phyloP scores from a whole-genome alignment of 2,797 vertebrate species.

The Merluccius polli region DNA sequence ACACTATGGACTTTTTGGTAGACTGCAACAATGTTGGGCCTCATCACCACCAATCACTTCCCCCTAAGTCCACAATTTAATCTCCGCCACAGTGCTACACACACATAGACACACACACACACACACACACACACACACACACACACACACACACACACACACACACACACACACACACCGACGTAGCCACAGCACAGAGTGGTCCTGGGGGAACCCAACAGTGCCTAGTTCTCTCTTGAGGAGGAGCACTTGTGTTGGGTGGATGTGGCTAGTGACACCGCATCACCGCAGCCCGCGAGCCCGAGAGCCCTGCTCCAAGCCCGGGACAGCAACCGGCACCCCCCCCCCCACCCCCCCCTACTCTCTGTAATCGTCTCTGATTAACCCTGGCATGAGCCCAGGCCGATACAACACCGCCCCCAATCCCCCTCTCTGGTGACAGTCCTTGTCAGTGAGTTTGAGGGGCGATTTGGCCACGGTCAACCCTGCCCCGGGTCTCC shows the following conservation, averaged over 20 bases:
- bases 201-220: slow-evolving; percentile 14
- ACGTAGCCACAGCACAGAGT: slow-evolving; percentile 9
- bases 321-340: not conserved
- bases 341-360: slow-evolving; percentile 55
- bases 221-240: slow-evolving; percentile 22
- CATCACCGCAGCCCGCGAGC: not conserved
- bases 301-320: not conserved
- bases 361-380: slow-evolving; percentile 69
- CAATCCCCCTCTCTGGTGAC: slow-evolving; percentile 64
- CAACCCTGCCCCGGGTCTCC: slow-evolving; percentile 63
- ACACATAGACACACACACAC: slow-evolving; percentile 12
- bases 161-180: slow-evolving; percentile 7
- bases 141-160: not conserved
- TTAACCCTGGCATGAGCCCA: slow-evolving; percentile 65
- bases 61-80: slow-evolving; percentile 44
- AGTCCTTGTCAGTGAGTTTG: slow-evolving; percentile 70
- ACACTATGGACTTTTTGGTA: slow-evolving; percentile 20
- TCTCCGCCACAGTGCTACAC: not conserved
- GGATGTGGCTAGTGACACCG: slow-evolving; percentile 17
- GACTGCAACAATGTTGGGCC: slow-evolving; percentile 53
- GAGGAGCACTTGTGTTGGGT: slow-evolving; percentile 31
- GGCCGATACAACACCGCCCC: slow-evolving; percentile 58
- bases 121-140: slow-evolving; percentile 6
- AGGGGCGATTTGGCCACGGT: slow-evolving; percentile 71
- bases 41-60: slow-evolving; percentile 56